Conservation (phyloP, 1,140 invertebrate species). For the Andricus grossulariae region DNA sequence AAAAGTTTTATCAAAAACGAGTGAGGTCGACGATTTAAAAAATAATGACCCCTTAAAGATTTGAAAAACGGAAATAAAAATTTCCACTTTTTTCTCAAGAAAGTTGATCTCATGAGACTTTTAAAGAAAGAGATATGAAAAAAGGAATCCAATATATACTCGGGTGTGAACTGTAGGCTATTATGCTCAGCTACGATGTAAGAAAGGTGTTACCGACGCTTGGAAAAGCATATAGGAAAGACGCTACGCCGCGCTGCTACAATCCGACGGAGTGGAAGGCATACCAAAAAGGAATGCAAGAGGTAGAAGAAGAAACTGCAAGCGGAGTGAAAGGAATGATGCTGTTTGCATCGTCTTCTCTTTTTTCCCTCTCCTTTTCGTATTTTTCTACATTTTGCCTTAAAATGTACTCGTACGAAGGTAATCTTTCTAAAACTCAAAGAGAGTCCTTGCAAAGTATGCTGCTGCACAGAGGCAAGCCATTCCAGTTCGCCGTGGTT, state of each 20-base stretch:
- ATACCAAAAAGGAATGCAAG: not conserved
- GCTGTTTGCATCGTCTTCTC: constrained; percentile 12
- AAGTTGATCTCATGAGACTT: not conserved
- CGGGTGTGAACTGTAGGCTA: not conserved
- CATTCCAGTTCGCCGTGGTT: not conserved
- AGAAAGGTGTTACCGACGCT: constrained; percentile 10
- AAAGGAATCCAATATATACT: not conserved
- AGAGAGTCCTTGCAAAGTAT: constrained; percentile 5
- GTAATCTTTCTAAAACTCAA: constrained; percentile 25
- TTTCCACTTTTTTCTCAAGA: not conserved
- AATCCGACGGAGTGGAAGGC: constrained; percentile 2
- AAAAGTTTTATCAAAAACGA: too few relatives aligned
- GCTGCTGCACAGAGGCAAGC: constrained; percentile 1
- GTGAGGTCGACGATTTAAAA: too few relatives aligned
- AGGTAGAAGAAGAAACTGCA: constrained; percentile 6
- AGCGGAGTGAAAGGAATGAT: constrained; percentile 3
- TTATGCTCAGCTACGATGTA: constrained; percentile 10
- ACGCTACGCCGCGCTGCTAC: not conserved
- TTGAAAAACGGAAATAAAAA: not conserved
- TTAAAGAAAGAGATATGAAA: not conserved
- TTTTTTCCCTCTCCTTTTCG: constrained; percentile 19
- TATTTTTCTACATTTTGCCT: constrained; percentile 1
- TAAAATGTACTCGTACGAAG: constrained; percentile 41
- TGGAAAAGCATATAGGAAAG: not conserved
- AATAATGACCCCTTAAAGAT: not conserved